Evolutionary conservation across 2,888 invertebrate genomes (phyloP).

Genomic region (Alentia gelatinosa): DNA sequence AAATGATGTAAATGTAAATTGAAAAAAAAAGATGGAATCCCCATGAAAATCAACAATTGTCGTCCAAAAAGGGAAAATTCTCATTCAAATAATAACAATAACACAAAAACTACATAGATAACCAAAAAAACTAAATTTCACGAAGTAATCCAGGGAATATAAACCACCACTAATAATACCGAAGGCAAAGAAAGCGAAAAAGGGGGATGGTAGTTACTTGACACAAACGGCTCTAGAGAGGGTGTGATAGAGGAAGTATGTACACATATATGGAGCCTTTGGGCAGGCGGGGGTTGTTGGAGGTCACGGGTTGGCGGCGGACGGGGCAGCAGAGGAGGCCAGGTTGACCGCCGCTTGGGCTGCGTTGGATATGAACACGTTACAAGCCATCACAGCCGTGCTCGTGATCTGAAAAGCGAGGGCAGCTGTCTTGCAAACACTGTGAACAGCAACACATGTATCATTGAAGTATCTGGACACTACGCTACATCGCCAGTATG

Average conservation of each 20-base stretch:
- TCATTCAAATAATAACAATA: too few species aligned
- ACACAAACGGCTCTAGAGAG: neutral
- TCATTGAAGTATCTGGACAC: too few species aligned
- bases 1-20: too few species aligned
- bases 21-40: too few species aligned
- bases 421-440: neutral
- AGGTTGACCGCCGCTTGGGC: neutral
- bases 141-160: neutral
- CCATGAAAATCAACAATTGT: too few species aligned
- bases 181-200: neutral
- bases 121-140: neutral
- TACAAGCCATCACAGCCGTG: constrained; percentile 47
- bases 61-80: too few species aligned
- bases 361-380: constrained; percentile 7
- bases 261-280: constrained; percentile 36
- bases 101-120: neutral
- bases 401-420: constrained; percentile 11
- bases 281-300: neutral
- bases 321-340: neutral
- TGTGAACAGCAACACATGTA: too few species aligned
- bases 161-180: too few species aligned
- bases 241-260: neutral
- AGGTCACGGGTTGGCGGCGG: neutral
- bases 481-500: too few species aligned
- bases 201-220: neutral